A percentile compares a stretch with the other conserved stretches of the same genome.
Conservation (phyloP, 2,797 vertebrate genomes). For the Mormyrops attenuatus region DNA sequence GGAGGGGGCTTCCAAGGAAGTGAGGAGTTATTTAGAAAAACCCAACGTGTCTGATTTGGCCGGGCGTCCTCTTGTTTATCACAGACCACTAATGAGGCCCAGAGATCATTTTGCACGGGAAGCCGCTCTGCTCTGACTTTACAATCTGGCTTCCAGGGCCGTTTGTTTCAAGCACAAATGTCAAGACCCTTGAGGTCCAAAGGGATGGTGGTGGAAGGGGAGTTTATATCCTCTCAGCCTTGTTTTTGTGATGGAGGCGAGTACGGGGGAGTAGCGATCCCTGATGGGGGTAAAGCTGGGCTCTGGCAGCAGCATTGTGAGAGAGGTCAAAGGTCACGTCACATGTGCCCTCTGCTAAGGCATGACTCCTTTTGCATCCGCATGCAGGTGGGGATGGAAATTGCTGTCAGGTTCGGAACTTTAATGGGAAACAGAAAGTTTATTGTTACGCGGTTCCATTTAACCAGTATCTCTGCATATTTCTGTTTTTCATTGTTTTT, state of each 20-base stretch:
- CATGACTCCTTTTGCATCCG: background rate
- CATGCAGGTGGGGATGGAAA: conserved; percentile 11
- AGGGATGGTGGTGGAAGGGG: background rate
- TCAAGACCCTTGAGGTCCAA: background rate
- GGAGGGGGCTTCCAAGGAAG: background rate
- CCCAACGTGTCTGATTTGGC: background rate
- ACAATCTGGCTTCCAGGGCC: background rate
- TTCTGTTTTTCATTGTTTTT: background rate
- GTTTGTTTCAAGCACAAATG: background rate
- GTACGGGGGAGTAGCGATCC: background rate
- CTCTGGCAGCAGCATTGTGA: background rate
- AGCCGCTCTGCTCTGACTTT: background rate
- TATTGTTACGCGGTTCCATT: conserved; percentile 8
- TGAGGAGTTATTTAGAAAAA: background rate
- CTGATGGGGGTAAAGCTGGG: background rate
- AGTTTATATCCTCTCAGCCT: background rate
- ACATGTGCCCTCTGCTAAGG: background rate
- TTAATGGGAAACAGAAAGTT: background rate
- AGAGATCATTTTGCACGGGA: background rate
- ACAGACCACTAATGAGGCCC: too few species aligned
- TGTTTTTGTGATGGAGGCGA: background rate
- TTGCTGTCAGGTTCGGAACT: background rate
- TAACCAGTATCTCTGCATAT: background rate
- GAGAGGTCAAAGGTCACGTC: background rate
- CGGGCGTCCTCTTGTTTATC: background rate